Conservation (phyloP, 35 echinoderm and acorn worm species). For the Lytechinus variegatus region DNA sequence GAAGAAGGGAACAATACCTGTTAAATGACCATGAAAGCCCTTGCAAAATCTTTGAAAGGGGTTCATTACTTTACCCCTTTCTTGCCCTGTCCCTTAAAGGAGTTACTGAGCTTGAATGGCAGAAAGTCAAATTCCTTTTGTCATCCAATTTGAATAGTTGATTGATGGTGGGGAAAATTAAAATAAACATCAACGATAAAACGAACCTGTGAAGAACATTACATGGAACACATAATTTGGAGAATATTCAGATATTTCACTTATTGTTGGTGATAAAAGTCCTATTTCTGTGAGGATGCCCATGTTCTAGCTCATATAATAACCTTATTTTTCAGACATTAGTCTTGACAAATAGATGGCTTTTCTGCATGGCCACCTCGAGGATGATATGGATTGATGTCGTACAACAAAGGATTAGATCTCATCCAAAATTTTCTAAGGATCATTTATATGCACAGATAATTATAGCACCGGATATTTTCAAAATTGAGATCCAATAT, state of each 20-base stretch:
- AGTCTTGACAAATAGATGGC: neutral
- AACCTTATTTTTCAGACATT: neutral
- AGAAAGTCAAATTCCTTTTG: neutral
- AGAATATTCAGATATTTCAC: neutral
- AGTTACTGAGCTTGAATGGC: neutral
- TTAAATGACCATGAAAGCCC: conserved; percentile 1
- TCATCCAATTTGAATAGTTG: neutral
- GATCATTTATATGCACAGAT: neutral
- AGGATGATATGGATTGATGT: neutral
- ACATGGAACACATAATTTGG: neutral
- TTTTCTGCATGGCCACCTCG: neutral
- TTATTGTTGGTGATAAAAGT: neutral
- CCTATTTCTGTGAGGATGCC: neutral
- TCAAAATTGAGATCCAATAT: too few relatives aligned
- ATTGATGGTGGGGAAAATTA: neutral
- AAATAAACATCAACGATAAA: neutral
- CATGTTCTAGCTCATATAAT: neutral
- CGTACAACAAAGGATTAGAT: neutral
- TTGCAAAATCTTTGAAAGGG: neutral
- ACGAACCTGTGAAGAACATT: neutral
- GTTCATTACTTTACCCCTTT: neutral
- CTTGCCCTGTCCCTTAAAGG: conserved; percentile 5
- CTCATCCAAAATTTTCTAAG: neutral
- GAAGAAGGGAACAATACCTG: neutral
- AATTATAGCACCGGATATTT: neutral